Evolutionary conservation across 2,888 invertebrate genomes (phyloP).

Genomic region (Acrobasis repandana): DNA sequence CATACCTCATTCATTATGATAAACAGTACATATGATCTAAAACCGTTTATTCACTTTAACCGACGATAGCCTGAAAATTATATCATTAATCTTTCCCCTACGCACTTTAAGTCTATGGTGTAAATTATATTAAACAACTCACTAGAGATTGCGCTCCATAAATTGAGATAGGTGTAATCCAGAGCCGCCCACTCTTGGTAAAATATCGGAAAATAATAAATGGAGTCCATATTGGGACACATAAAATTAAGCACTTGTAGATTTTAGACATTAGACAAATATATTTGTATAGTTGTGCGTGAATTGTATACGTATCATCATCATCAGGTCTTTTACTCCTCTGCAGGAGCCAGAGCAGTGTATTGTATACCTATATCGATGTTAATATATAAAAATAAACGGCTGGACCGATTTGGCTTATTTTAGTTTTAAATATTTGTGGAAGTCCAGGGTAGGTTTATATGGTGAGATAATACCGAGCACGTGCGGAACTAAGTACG

Average conservation of each 20-base stretch:
- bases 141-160: conserved; percentile 30
- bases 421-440: no score
- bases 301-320: background rate
- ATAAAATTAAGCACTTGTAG: background rate
- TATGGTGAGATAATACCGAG: no score
- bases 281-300: background rate
- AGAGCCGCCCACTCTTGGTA: conserved; percentile 18
- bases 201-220: conserved; percentile 19
- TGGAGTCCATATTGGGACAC: background rate
- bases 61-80: conserved; percentile 12
- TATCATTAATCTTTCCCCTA: conserved; percentile 10
- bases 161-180: conserved; percentile 22
- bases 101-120: conserved; percentile 13
- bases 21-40: background rate
- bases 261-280: background rate
- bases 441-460: no score
- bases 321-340: no score
- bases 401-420: no score
- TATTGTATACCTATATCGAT: no score
- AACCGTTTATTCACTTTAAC: conserved; percentile 7
- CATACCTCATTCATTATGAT: background rate
- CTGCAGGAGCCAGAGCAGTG: no score
- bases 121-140: conserved; percentile 30
- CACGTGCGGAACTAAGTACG: no score
- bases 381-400: no score